Conservation (phyloP, 2,888 invertebrate species). For the Acleris literana region DNA sequence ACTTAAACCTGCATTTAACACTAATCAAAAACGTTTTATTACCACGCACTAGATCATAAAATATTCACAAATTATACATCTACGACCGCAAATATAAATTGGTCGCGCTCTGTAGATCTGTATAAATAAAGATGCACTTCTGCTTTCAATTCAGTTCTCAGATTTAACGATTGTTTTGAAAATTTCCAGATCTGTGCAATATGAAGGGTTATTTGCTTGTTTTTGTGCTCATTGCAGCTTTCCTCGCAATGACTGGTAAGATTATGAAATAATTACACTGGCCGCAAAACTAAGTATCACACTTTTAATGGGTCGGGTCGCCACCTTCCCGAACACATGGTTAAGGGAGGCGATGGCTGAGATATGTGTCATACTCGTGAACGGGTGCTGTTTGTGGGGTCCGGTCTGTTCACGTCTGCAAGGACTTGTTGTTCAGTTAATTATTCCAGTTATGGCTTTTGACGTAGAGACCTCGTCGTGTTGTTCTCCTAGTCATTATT, state of each 20-base stretch:
- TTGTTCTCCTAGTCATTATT: too few species aligned
- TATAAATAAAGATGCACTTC: slow-evolving; percentile 5
- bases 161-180: background rate
- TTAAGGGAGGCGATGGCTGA: too few species aligned
- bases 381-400: too few species aligned
- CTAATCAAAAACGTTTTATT: background rate
- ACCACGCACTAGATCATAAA: background rate
- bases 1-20: background rate
- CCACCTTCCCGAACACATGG: too few species aligned
- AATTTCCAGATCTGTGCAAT: background rate
- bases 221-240: slow-evolving; percentile 6
- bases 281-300: too few species aligned
- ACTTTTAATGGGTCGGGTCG: too few species aligned
- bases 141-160: background rate
- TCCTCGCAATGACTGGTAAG: slow-evolving; percentile 12
- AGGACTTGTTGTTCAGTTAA: too few species aligned
- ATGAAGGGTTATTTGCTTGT: slow-evolving; percentile 14
- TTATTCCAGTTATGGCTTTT: too few species aligned
- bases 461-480: too few species aligned
- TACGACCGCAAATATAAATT: background rate
- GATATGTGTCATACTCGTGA: too few species aligned
- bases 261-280: background rate
- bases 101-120: background rate
- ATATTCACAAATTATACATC: background rate
- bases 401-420: too few species aligned